Percentiles rank a stretch among this genome's conserved stretches.
phyloP scores from a whole-genome alignment of 1,140 invertebrate genomes.

The Solen grandis region DNA sequence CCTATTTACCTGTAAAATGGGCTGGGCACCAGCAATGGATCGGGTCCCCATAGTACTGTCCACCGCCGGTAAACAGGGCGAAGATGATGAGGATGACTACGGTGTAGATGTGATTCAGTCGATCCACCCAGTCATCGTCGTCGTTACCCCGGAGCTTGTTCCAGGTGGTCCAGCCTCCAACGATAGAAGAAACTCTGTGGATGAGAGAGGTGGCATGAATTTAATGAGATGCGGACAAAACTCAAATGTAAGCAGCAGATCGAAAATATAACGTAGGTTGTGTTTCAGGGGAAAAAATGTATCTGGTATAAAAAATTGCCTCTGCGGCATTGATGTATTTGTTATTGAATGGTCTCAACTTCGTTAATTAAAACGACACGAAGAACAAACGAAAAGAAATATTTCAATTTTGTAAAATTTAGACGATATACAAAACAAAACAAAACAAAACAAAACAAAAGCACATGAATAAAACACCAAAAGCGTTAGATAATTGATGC shows the following conservation, averaged over 20 bases:
- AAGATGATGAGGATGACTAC: constrained; percentile 75
- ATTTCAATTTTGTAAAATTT: too few species aligned
- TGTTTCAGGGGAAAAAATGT: not conserved
- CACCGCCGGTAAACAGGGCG: constrained; percentile 72
- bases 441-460: too few species aligned
- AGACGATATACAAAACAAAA: too few species aligned
- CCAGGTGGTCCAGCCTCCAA: constrained; percentile 75
- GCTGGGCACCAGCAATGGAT: constrained; percentile 81
- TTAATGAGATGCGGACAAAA: not conserved
- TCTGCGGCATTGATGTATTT: not conserved
- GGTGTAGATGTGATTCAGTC: constrained; percentile 75
- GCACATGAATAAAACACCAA: too few species aligned
- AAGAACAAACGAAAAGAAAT: not conserved
- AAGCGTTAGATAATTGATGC: too few species aligned
- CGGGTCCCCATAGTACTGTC: constrained; percentile 91
- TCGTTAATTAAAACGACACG: not conserved
- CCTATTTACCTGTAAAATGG: constrained; percentile 78
- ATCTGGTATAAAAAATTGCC: not conserved
- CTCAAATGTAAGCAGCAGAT: not conserved
- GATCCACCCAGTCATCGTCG: constrained; percentile 78
- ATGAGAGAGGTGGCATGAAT: not conserved
- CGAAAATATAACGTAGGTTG: constrained; percentile 7
- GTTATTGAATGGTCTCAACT: not conserved
- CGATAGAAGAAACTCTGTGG: constrained; percentile 70
- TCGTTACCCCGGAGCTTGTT: constrained; percentile 74